Base-by-base conservation (phyloP, 2,797 vertebrate genomes). In the Pseudochaenichthys georgianus region DNA sequence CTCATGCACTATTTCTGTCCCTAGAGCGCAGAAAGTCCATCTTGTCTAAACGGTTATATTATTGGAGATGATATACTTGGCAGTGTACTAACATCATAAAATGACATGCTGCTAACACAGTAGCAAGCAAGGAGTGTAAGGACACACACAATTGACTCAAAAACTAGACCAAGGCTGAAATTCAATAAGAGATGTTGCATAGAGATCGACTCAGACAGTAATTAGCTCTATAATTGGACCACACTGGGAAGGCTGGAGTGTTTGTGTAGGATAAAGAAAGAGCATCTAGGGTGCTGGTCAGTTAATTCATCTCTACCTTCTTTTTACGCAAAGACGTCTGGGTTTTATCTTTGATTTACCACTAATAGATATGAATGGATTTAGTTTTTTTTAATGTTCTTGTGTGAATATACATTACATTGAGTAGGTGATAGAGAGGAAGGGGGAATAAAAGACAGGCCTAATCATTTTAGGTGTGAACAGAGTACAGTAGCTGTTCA, bases 181-280 rank as follows among this genome's bases (percentile, higher is more conserved):
- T 84, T 80, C 83, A 87, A 81, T 87, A 76, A 87, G 42, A 77
- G 46, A 50, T 68, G 69, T 23, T 79, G 74, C 51, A 53, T 62
- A 50, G 50, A 84, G 57, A 43, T n/a, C 0, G 46, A 72, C 28
- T 83, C 78, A 86, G 75, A 87, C 73, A 76, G 47, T 65, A 61
- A 80, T 80, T 75, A 79, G 75, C 75, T 76, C 81, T 67, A 86
- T 42, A 74, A 68, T 59, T 65, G 54, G 58, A 19, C 75, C 69
- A 43, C 50, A 51, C 64, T 65, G 46, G 61, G 63, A 38, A 61
- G 21, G 51, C 57, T 78, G 57, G 42, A 41, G 50, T 52, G 58
- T 79, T 60, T 31, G 41, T 47, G 21, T 19, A 28, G 43, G 65
- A 12, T 46, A 13, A 60, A 68, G 17, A 62, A 15, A 73, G 45